Base-by-base conservation (phyloP, 2,113 vertebrate species). In the Scomber scombrus region DNA sequence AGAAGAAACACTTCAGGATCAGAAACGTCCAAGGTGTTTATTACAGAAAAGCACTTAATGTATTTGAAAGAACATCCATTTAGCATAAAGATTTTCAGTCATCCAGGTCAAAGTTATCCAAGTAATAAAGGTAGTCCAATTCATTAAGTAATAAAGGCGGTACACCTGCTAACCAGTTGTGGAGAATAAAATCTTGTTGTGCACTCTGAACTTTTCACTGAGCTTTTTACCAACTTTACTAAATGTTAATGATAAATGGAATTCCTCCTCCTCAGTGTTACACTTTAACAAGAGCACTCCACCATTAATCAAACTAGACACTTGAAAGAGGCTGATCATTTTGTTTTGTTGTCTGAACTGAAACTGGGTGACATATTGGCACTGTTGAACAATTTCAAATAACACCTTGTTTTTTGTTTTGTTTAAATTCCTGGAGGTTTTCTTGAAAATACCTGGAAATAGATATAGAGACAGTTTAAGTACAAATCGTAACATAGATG, bases 171-270 rank as follows among this genome's bases (percentile, higher is more conserved):
- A 13, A 16, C 12, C 13, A 1, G 3, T 0, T 26, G n/a, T 10
- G 31, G 21, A n/a, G 15, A 34, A n/a, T 11, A 21, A 46, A 31
- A 54, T 7, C n/a, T 57, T 10, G 18, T 16, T 11, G 43, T 8
- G 18, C n/a, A 51, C 52, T 26, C 34, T 40, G 34, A 0, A 8
- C 13, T 71, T 58, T 58, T 40, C 34, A 40, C 34, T 40, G 34
- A 40, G 1, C n/a, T 71, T 56, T 11, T 21, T 5, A 46, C 5
- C 1, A 60, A 5, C n/a, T 58, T 66, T 29, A 4, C 51, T 65
- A 5, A 72, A 71, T 40, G 26, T 29, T 51, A 51, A 57, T 79
- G 51, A 64, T 26, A 16, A 57, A 58, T 10, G 46, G 4, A 62
- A 45, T 14, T 26, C 5, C n/a, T 45, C 29, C 21, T 43, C 26